phyloP scores from a whole-genome alignment of 2,888 invertebrate species.

The Andrena camellia region DNA sequence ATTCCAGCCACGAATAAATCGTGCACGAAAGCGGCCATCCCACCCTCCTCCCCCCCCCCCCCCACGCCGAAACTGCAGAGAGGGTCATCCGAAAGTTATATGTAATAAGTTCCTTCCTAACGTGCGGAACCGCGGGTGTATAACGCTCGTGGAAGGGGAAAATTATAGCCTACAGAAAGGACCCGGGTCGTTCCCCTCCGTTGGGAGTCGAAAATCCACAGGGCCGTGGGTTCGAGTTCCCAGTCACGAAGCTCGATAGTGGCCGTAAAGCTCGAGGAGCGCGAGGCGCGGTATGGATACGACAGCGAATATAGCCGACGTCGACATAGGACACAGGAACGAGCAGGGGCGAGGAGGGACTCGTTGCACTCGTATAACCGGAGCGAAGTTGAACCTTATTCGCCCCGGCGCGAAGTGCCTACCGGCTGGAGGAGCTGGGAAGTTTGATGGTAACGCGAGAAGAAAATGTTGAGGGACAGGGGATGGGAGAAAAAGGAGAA shows the following conservation, averaged over 20 bases:
- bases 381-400: conserved; percentile 27
- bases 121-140: conserved; percentile 47
- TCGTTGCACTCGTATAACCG: conserved; percentile 43
- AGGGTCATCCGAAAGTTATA: conserved; percentile 52
- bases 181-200: conserved; percentile 55
- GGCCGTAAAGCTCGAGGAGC: conserved; percentile 64
- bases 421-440: conserved; percentile 42
- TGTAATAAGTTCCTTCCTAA: conserved; percentile 53
- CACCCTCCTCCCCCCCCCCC: neutral
- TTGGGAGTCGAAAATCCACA: conserved; percentile 67
- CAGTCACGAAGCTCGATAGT: conserved; percentile 71
- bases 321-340: conserved; percentile 55
- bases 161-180: conserved; percentile 58
- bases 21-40: neutral
- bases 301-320: conserved; percentile 67
- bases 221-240: conserved; percentile 59
- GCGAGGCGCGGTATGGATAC: conserved; percentile 62
- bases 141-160: conserved; percentile 29
- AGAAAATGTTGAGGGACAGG: conserved; percentile 38
- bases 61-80: neutral
- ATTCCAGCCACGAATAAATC: conserved; percentile 42
- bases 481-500: neutral
- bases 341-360: conserved; percentile 30
- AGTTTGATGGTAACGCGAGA: conserved; percentile 62
- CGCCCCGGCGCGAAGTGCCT: conserved; percentile 41